These are phyloP conservation scores for Salvelinus namaycush DNA, from an alignment of 2,113 vertebrate species.

Conservation along the genomic window DNA sequence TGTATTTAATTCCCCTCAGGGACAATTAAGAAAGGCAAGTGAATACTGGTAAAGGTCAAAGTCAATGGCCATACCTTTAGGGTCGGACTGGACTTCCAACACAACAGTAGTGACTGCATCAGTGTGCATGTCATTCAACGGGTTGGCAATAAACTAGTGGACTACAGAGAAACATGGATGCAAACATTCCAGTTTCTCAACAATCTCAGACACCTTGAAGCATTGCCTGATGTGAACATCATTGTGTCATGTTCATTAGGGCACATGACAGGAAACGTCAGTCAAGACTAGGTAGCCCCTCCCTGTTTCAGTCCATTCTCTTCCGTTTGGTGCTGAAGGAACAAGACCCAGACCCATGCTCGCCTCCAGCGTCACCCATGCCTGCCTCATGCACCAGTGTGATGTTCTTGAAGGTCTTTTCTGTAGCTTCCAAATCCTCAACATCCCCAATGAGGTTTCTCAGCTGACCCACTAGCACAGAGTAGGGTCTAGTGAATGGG, in stretches of 20 bases:
- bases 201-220: too few species aligned
- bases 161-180: conserved; percentile 12
- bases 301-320: too few species aligned
- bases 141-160: conserved; percentile 85
- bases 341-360: conserved; percentile 26
- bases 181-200: too few species aligned
- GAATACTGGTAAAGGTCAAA: background rate
- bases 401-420: conserved; percentile 86
- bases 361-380: conserved; percentile 87
- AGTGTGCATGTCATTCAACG: conserved; percentile 90
- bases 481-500: conserved; percentile 88
- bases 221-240: too few species aligned
- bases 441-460: conserved; percentile 88
- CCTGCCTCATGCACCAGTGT: conserved; percentile 83
- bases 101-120: conserved; percentile 89
- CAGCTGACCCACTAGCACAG: conserved; percentile 81
- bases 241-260: background rate
- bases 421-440: conserved; percentile 85
- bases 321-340: background rate
- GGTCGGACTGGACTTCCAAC: conserved; percentile 89
- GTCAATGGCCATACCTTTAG: conserved; percentile 64
- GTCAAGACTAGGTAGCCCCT: too few species aligned
- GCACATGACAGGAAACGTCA: background rate
- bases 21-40: too few species aligned
- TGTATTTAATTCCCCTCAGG: too few species aligned